Conservation (phyloP, 2,888 invertebrate genomes). For the Dysmachus trigonus region DNA sequence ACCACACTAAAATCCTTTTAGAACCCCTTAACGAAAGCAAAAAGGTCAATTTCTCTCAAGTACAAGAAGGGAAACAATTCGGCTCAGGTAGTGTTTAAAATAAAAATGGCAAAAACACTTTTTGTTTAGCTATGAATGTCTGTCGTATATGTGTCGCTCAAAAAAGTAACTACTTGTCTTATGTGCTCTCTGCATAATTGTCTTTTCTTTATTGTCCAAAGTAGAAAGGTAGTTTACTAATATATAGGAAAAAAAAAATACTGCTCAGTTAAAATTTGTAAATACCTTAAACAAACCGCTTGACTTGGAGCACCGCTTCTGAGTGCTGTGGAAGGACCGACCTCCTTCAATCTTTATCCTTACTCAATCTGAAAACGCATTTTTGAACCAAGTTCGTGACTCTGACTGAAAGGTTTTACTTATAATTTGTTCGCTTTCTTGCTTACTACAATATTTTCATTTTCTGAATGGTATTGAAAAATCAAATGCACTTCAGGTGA, state of each 20-base stretch:
- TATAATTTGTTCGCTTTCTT: not conserved
- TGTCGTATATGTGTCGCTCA: slow-evolving; percentile 13
- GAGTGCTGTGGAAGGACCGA: not conserved
- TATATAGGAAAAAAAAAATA: not conserved
- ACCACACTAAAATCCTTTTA: slow-evolving; percentile 53
- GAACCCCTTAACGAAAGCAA: slow-evolving; percentile 64
- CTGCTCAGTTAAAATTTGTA: not conserved
- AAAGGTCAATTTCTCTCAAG: slow-evolving; percentile 65
- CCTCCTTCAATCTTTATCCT: not conserved
- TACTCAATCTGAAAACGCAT: not conserved
- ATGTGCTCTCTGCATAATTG: not conserved
- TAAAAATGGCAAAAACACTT: slow-evolving; percentile 6
- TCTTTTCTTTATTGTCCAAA: not conserved
- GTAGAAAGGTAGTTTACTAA: slow-evolving; percentile 12
- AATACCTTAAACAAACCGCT: not conserved
- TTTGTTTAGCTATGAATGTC: slow-evolving; percentile 43
- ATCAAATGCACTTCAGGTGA: not conserved
- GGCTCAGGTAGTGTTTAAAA: slow-evolving; percentile 61
- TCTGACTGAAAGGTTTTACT: not conserved
- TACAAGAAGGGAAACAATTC: slow-evolving; percentile 64
- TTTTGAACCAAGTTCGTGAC: not conserved
- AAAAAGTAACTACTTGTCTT: not conserved
- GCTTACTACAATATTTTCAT: not conserved
- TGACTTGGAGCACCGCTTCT: not conserved
- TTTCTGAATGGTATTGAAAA: not conserved